Percentiles rank a stretch among this genome's conserved stretches.
phyloP scores from a whole-genome alignment of 2,888 invertebrate species.

The Dioctria linearis region DNA sequence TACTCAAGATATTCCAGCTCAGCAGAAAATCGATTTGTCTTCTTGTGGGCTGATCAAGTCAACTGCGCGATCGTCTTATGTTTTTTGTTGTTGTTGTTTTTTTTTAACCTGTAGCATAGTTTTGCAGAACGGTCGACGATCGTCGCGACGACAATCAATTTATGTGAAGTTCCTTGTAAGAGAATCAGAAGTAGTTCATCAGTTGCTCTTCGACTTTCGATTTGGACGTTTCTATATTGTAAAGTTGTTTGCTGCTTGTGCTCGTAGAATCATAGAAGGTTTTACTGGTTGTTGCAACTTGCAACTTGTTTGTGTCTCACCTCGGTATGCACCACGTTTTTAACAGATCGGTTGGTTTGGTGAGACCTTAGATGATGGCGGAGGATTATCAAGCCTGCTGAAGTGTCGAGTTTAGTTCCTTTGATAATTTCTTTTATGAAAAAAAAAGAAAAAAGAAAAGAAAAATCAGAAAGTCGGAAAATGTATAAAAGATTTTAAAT shows the following conservation, averaged over 20 bases:
- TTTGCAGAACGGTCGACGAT: constrained; percentile 30
- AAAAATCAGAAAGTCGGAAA: constrained; percentile 15
- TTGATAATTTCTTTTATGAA: constrained; percentile 28
- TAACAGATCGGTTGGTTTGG: constrained; percentile 22
- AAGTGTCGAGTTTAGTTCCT: not conserved
- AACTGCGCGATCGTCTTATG: not conserved
- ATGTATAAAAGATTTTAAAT: not conserved
- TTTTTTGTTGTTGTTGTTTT: too few species aligned
- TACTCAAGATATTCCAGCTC: constrained; percentile 9
- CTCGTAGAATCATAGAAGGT: constrained; percentile 22
- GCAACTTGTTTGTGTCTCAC: constrained; percentile 44
- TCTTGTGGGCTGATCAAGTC: constrained; percentile 5
- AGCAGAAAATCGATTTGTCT: not conserved
- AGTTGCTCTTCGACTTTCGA: constrained; percentile 50
- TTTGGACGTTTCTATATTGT: constrained; percentile 38
- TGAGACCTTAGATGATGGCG: constrained; percentile 20
- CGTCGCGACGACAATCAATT: not conserved
- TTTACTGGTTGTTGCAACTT: not conserved
- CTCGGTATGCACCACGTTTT: not conserved
- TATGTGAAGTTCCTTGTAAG: constrained; percentile 6
- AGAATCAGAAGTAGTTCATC: constrained; percentile 25
- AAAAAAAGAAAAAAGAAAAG: constrained; percentile 23
- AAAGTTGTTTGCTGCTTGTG: not conserved
- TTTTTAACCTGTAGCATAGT: not conserved
- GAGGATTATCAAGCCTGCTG: constrained; percentile 3